Base-by-base conservation (phyloP, 2,113 vertebrate species). In the Gymnorhina tibicen region DNA sequence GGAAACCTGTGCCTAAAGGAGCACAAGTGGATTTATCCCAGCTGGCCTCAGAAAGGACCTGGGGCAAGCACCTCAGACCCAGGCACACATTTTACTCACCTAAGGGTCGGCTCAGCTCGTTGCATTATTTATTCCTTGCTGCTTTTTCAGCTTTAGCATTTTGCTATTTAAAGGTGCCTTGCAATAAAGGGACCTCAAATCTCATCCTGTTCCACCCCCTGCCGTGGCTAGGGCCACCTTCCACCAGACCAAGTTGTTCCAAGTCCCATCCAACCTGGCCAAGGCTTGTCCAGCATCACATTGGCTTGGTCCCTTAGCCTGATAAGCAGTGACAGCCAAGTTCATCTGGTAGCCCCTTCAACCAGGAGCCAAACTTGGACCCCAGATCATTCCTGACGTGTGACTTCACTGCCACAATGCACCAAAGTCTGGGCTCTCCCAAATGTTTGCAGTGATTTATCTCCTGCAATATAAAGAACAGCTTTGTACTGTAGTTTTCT, bases 391-490 rank as follows among this genome's bases (percentile, higher is more conserved):
- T 82, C 73, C 47, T 64, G 78, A 67, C 0, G 1, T 88, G 44
- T 55, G 23, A 39, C 33, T 50, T 58, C 49, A 23, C 14, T 47
- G 58, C 16, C 49, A 59, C 52, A 39, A 10, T 0, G 0, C 3
- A 0, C 44, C 33, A 30, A 75, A 91, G 59, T 4, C 28, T 81
- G 42, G 59, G 64, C 37, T 96, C 33, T 66, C 74, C 9, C 16
- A 49, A 73, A 56, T 46, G 33, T 94, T 94, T 91, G 88, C 88
- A 66, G 59, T 86, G 83, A 74, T 92, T 92, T 93, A 74, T 94
- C 55, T 91, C 66, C 55, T 63, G 60, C 32, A 70, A 49, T 70
- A 89, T 35, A 89, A 81, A 93, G 94, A 84, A 21, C 47, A 70
- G 59, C 93, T 93, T 63, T 52, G 46, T 55, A 4, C 72, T 50